Conservation (phyloP, 2,888 invertebrate species). For the Sesamia inferens region DNA sequence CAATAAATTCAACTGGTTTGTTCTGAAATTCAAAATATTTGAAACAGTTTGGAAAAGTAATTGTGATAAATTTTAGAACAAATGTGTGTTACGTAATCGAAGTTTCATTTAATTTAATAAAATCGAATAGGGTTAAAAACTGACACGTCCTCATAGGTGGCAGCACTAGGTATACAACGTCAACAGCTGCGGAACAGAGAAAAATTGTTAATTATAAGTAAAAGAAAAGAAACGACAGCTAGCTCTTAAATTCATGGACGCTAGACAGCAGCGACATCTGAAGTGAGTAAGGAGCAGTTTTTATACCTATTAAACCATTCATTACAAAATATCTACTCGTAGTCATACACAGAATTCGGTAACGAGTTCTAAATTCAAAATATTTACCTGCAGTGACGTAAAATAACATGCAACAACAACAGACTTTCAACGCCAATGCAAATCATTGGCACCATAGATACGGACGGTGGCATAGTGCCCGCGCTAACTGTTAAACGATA, state of each 20-base stretch:
- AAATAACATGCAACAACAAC: constrained; percentile 39
- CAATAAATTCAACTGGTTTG: constrained; percentile 6
- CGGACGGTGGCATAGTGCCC: constrained; percentile 64
- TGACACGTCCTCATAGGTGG: neutral
- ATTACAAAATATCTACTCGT: neutral
- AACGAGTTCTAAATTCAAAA: constrained; percentile 31
- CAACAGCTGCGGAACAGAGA: neutral
- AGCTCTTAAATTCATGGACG: neutral
- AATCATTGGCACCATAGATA: constrained; percentile 39
- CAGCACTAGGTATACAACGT: neutral
- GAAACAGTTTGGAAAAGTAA: neutral
- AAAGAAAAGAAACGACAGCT: neutral
- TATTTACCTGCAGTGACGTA: constrained; percentile 36
- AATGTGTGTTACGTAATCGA: too few relatives aligned
- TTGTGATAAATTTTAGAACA: neutral
- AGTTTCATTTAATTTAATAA: neutral
- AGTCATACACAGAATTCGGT: neutral
- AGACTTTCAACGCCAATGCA: constrained; percentile 36
- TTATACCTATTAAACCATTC: neutral
- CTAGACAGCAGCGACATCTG: neutral
- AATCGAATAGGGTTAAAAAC: neutral
- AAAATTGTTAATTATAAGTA: neutral
- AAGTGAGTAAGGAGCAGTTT: neutral
- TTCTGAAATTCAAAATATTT: constrained; percentile 6
- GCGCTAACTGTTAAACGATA: constrained; percentile 65